These are phyloP conservation scores for Tokudaia tokunoshimensis DNA, from an alignment of 2,797 vertebrate species.

Conservation along the genomic window DNA sequence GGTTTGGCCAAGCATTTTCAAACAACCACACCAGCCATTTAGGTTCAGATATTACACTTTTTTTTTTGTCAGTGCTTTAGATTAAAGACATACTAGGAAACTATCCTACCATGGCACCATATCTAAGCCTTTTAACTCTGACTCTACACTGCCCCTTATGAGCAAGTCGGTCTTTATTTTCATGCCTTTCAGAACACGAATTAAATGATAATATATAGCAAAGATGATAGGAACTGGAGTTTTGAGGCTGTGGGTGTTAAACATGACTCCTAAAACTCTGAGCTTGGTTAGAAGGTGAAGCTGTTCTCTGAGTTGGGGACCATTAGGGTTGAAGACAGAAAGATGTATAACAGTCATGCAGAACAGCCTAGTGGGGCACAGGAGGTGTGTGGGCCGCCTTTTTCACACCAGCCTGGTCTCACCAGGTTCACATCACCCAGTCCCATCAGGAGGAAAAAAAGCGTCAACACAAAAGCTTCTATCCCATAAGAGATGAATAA, in stretches of 20 bases:
- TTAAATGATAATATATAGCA: background rate
- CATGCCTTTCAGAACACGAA: background rate
- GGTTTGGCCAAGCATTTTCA: background rate
- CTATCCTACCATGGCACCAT: no score
- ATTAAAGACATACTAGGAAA: background rate
- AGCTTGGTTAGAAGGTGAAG: background rate
- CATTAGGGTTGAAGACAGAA: background rate
- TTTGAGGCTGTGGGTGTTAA: background rate
- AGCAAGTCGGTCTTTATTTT: background rate
- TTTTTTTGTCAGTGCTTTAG: background rate
- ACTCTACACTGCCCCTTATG: background rate
- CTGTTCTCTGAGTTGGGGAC: background rate
- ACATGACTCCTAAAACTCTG: background rate
- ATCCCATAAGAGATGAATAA: constrained; percentile 84
- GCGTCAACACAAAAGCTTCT: constrained; percentile 80
- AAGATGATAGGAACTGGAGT: background rate
- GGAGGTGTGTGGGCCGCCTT: background rate
- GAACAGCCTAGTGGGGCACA: background rate
- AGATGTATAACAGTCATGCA: rapidly evolving
- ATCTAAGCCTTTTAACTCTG: background rate
- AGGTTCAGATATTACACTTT: background rate
- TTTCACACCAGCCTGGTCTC: background rate
- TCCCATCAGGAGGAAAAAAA: constrained; percentile 66
- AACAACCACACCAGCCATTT: background rate
- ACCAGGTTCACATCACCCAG: constrained; percentile 48